Conservation (phyloP, 2,113 vertebrate genomes). For the Daubentonia madagascariensis region DNA sequence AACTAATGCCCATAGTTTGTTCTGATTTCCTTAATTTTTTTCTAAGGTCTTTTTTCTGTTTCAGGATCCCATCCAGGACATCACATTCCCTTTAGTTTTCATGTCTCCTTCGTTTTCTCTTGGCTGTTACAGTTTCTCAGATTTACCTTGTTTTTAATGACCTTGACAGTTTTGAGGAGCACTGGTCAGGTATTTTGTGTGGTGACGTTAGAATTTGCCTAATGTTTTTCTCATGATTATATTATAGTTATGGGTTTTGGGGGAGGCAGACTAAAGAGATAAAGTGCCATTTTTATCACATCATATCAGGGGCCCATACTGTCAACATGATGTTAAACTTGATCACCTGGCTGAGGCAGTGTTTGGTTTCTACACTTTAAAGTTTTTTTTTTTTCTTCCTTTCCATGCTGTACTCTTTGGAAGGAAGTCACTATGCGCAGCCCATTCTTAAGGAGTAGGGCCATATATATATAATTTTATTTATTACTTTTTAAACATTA, state of each 20-base stretch:
- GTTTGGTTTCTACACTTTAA: not conserved
- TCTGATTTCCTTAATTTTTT: not conserved
- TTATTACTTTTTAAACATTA: not conserved
- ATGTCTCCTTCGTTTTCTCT: not conserved
- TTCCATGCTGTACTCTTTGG: not conserved
- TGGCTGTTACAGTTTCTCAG: not conserved
- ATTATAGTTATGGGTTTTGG: not conserved
- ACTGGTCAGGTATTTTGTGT: not conserved
- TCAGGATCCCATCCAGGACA: not conserved
- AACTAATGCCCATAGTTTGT: not conserved
- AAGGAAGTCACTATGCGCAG: not conserved
- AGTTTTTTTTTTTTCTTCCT: not conserved
- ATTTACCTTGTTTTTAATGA: not conserved
- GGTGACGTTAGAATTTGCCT: not conserved
- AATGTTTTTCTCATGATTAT: not conserved
- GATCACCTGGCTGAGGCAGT: not conserved
- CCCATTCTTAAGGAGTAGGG: not conserved
- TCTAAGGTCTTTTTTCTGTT: not conserved
- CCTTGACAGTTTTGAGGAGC: not conserved
- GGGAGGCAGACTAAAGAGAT: not conserved
- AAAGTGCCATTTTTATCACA: not conserved
- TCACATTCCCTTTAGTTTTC: not conserved
- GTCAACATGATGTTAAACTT: not conserved
- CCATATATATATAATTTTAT: not conserved
- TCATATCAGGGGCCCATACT: not conserved